These are phyloP conservation scores for Neosilurus hyrtlii DNA, from an alignment of 2,797 vertebrate species.

Conservation along the genomic window DNA sequence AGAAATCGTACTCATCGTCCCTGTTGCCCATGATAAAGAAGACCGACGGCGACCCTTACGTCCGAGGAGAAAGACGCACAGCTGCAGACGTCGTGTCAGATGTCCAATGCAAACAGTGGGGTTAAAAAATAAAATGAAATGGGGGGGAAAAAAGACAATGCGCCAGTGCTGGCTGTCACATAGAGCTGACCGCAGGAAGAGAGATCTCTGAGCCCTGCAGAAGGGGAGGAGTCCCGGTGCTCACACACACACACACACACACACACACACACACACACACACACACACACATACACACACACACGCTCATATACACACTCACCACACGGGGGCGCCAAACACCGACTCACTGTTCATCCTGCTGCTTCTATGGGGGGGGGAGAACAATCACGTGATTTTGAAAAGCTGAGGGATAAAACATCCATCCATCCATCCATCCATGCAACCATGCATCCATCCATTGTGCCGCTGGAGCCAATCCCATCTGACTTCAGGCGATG, in stretches of 20 bases:
- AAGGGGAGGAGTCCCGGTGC: constrained; percentile 73
- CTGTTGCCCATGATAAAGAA: constrained; percentile 81
- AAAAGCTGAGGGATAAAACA: neutral
- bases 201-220: constrained; percentile 71
- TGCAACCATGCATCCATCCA: neutral
- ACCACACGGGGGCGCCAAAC: constrained; percentile 47
- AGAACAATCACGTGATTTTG: neutral
- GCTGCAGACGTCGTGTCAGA: constrained; percentile 7
- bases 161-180: constrained; percentile 74
- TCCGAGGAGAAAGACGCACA: constrained; percentile 30
- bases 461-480: too few relatives aligned
- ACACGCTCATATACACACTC: constrained; percentile 49
- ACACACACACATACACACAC: too few relatives aligned
- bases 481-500: too few relatives aligned
- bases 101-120: constrained; percentile 19
- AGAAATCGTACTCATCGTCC: constrained; percentile 84
- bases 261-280: too few relatives aligned
- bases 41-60: constrained; percentile 60
- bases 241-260: neutral
- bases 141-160: constrained; percentile 63
- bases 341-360: neutral
- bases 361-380: neutral
- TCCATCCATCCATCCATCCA: neutral
- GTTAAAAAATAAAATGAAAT: constrained; percentile 49
- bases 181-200: constrained; percentile 71